phyloP scores from a whole-genome alignment of 2,113 vertebrate species.

The Bostrychus sinensis region DNA sequence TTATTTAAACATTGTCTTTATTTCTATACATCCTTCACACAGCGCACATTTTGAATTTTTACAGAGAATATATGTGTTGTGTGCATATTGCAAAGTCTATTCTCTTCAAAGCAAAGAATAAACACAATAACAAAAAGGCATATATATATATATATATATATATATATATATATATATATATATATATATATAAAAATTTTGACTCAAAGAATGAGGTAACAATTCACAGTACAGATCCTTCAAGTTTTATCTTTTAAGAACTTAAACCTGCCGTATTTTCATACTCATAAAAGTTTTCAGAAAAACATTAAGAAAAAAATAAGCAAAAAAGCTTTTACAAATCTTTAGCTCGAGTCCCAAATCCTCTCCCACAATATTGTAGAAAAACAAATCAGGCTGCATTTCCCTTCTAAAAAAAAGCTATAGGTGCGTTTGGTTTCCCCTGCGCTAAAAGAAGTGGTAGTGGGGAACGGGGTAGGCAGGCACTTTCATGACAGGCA shows the following conservation, averaged over 20 bases:
- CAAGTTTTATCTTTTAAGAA: slow-evolving; percentile 93
- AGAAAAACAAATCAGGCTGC: slow-evolving; percentile 73
- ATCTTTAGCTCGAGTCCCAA: slow-evolving; percentile 85
- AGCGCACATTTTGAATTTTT: slow-evolving; percentile 75
- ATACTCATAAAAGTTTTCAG: slow-evolving; percentile 81
- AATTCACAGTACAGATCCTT: slow-evolving; percentile 99
- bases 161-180: slow-evolving; percentile 41
- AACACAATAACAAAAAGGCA: slow-evolving; percentile 78
- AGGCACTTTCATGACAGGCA: slow-evolving; percentile 99
- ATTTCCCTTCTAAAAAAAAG: slow-evolving; percentile 81
- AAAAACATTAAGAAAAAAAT: slow-evolving; percentile 82
- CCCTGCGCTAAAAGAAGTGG: slow-evolving; percentile 97
- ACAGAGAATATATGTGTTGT: slow-evolving; percentile 84
- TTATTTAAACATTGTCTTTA: slow-evolving; percentile 91
- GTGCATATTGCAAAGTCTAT: slow-evolving; percentile 73
- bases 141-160: slow-evolving; percentile 47
- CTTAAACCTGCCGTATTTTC: slow-evolving; percentile 85
- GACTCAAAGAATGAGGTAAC: slow-evolving; percentile 95
- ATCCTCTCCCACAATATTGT: slow-evolving; percentile 65
- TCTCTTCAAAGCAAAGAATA: slow-evolving; percentile 77
- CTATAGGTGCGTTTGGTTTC: slow-evolving; percentile 34
- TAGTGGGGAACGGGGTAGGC: slow-evolving; percentile 97
- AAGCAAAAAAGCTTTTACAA: slow-evolving; percentile 84
- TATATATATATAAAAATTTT: slow-evolving; percentile 78
- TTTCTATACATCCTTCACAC: slow-evolving; percentile 93